These are phyloP conservation scores for Dicerorhinus sumatrensis DNA, from an alignment of 2,113 vertebrate species.

Conservation along the genomic window DNA sequence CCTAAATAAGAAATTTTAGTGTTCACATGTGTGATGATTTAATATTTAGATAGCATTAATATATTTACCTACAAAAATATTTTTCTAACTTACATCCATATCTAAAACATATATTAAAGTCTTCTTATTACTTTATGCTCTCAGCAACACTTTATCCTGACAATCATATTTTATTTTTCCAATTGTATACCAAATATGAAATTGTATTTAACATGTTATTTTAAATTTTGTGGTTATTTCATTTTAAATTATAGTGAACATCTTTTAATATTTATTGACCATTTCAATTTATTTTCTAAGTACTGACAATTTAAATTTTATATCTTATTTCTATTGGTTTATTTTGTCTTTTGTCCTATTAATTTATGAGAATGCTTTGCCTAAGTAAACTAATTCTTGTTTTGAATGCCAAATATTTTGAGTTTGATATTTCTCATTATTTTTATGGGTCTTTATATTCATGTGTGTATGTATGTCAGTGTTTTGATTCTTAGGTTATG, in stretches of 20 bases:
- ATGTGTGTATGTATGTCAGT: neutral
- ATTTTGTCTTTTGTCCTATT: neutral
- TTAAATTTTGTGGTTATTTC: neutral
- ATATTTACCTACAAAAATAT: neutral
- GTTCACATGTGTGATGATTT: neutral
- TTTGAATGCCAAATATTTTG: neutral
- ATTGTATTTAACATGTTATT: neutral
- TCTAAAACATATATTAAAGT: neutral
- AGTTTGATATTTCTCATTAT: neutral
- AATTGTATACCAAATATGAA: neutral
- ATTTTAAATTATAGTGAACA: neutral
- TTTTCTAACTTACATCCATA: neutral
- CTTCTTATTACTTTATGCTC: neutral
- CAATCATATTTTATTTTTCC: neutral
- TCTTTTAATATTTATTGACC: neutral
- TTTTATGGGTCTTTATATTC: neutral
- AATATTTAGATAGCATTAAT: neutral
- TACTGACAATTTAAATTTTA: neutral
- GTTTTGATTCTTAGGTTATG: neutral
- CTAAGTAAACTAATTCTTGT: neutral
- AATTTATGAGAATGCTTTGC: neutral
- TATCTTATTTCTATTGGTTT: neutral
- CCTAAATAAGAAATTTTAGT: neutral
- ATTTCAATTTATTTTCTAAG: neutral
- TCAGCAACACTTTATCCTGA: neutral